Conservation (phyloP, 2,888 invertebrate genomes). For the Chironomus riparius region DNA sequence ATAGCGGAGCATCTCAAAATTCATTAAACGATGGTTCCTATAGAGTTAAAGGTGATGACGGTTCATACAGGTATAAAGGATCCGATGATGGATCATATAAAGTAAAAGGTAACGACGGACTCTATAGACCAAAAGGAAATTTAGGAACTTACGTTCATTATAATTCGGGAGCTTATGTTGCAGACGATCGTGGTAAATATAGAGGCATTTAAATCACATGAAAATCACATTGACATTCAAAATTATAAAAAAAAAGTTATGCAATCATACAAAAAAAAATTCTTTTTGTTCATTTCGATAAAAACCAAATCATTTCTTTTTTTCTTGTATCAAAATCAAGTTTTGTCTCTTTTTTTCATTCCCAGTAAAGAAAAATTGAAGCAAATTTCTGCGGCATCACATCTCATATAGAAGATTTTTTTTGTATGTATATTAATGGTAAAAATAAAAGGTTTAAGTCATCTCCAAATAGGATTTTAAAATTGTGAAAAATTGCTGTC, state of each 20-base stretch:
- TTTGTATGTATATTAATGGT: too few relatives aligned
- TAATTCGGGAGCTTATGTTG: not conserved
- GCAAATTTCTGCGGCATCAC: too few relatives aligned
- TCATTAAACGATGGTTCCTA: too few relatives aligned
- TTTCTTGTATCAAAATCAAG: not conserved
- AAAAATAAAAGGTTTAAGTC: too few relatives aligned
- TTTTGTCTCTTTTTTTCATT: not conserved
- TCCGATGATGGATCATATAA: not conserved
- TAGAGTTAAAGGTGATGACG: not conserved
- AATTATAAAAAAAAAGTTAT: not conserved
- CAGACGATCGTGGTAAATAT: slow-evolving; percentile 17
- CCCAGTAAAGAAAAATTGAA: too few relatives aligned
- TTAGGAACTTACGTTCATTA: not conserved
- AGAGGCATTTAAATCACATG: not conserved
- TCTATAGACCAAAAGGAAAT: not conserved
- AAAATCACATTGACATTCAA: not conserved
- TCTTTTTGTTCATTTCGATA: not conserved
- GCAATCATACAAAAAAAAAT: not conserved
- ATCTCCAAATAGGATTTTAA: too few relatives aligned
- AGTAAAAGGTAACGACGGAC: not conserved
- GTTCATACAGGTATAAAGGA: not conserved
- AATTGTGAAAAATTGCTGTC: too few relatives aligned
- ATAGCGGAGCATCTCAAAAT: too few relatives aligned
- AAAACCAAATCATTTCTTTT: not conserved
- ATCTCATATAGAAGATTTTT: too few relatives aligned